Percentiles rank a stretch among this genome's conserved stretches.
Evolutionary conservation across 1,140 invertebrate species (phyloP).

Genomic region (Solen grandis): DNA sequence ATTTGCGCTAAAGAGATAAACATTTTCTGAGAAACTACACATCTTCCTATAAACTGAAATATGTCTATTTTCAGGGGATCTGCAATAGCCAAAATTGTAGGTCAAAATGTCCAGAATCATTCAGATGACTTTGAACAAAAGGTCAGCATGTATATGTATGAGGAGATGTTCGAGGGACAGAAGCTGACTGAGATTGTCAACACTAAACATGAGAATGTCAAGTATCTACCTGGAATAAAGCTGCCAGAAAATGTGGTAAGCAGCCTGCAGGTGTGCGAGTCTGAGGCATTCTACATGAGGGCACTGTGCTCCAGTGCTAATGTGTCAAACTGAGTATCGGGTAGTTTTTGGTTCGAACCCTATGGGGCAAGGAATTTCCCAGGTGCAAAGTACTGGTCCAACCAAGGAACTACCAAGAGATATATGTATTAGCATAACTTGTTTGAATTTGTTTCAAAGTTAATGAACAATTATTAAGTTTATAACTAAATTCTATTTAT

Average conservation of each 20-base stretch:
- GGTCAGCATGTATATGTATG: constrained; percentile 97
- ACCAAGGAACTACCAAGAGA: too few relatives aligned
- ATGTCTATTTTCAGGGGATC: constrained; percentile 92
- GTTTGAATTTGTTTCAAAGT: too few relatives aligned
- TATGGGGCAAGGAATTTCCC: too few relatives aligned
- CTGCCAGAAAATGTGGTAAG: constrained; percentile 86
- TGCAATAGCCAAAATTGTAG: constrained; percentile 99
- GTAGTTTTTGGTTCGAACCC: too few relatives aligned
- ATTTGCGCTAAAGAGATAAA: not conserved
- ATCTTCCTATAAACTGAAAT: too few relatives aligned
- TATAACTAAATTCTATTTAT: too few relatives aligned
- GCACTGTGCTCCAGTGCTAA: not conserved
- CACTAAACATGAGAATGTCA: constrained; percentile 98
- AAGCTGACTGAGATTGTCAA: constrained; percentile 99
- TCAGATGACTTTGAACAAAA: constrained; percentile 85
- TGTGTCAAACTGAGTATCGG: not conserved
- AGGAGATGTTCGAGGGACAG: constrained; percentile 96
- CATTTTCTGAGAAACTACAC: too few relatives aligned
- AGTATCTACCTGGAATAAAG: constrained; percentile 98
- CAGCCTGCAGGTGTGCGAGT: not conserved
- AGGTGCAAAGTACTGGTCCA: too few relatives aligned
- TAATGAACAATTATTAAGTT: too few relatives aligned
- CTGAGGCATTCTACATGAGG: not conserved
- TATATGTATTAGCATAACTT: too few relatives aligned
- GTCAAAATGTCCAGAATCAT: constrained; percentile 88